A percentile compares a stretch with the other conserved stretches of the same genome.
These are phyloP conservation scores for Lepus timidus DNA, from an alignment of 2,113 vertebrate species.

Conservation along the genomic window DNA sequence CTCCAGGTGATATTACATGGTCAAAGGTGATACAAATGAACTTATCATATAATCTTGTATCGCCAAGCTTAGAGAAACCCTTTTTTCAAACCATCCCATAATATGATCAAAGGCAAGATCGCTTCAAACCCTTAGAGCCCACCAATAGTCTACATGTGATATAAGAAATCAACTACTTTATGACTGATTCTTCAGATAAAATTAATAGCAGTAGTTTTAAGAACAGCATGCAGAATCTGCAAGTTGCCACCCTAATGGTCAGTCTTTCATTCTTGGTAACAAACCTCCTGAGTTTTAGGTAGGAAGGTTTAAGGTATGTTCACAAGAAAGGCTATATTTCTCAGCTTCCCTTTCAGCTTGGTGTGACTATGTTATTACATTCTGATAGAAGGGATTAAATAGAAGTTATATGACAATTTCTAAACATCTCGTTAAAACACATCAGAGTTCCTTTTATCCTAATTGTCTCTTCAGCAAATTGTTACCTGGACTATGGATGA, in stretches of 20 bases:
- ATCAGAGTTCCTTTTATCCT: not conserved
- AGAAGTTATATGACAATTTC: not conserved
- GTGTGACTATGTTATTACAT: not conserved
- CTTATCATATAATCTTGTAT: not conserved
- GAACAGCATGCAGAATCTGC: not conserved
- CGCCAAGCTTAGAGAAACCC: slow-evolving; percentile 18
- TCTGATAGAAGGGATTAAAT: not conserved
- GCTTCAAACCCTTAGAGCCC: not conserved
- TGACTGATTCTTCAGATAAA: slow-evolving; percentile 15
- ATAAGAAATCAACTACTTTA: not conserved
- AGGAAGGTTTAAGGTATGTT: not conserved
- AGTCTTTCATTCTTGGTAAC: not conserved
- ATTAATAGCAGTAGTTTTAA: not conserved
- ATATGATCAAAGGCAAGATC: not conserved
- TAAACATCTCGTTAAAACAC: not conserved
- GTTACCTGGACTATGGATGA: not conserved
- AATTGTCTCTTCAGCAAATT: not conserved
- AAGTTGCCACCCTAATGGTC: not conserved
- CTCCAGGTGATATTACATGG: not conserved
- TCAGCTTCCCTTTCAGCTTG: not conserved
- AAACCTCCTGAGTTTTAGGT: not conserved
- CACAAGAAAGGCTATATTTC: not conserved
- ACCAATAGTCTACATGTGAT: not conserved
- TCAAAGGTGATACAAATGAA: not conserved
- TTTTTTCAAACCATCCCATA: not conserved